Conservation (phyloP, 2,797 vertebrate species). For the Margarornis squamiger region DNA sequence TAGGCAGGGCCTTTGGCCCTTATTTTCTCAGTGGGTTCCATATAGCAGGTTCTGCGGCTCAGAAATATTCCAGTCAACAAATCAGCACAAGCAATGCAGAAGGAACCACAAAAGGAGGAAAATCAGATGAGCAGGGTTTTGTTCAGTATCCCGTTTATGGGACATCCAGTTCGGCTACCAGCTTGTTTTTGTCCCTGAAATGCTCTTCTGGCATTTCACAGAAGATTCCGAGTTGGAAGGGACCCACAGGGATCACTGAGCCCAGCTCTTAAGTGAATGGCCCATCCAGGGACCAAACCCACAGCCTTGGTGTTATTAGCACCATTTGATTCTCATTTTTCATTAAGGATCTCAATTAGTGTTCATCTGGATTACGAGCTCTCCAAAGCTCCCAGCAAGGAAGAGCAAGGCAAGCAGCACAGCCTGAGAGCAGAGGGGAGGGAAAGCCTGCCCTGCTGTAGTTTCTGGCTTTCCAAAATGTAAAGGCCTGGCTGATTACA, state of each 20-base stretch:
- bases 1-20: constrained; percentile 46
- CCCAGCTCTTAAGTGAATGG: not conserved
- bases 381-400: not conserved
- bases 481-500: not conserved
- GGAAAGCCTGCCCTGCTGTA: not conserved
- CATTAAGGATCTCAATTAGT: not conserved
- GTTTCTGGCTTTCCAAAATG: not conserved
- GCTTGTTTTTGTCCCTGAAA: not conserved
- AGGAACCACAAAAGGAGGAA: not conserved
- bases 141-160: not conserved
- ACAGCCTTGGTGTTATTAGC: not conserved
- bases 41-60: not conserved
- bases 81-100: not conserved
- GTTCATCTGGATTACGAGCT: not conserved
- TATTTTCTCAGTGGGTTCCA: constrained; percentile 13
- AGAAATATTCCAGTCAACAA: not conserved
- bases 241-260: not conserved
- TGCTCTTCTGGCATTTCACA: not conserved
- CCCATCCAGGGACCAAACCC: not conserved
- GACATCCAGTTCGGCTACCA: not conserved
- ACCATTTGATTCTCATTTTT: not conserved
- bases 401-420: not conserved
- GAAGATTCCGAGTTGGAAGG: not conserved
- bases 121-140: not conserved
- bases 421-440: not conserved